Conservation (phyloP, 1,140 invertebrate species). For the Cyclina sinensis region DNA sequence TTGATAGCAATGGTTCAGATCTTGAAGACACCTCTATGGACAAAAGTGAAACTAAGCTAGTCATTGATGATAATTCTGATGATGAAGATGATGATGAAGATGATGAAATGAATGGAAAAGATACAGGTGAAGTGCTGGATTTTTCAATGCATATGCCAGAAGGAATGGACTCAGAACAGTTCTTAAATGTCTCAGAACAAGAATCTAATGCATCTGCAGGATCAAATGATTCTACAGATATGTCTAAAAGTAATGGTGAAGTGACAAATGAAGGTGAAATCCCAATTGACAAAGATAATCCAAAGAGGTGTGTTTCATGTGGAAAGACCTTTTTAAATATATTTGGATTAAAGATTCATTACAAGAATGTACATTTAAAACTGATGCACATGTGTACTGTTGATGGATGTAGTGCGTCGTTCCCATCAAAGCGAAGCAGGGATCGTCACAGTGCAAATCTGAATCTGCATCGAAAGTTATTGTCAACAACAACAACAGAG, state of each 20-base stretch:
- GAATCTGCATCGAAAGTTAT: slow-evolving; percentile 91
- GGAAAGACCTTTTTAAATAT: slow-evolving; percentile 98
- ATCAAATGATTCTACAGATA: slow-evolving; percentile 65
- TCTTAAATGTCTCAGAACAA: slow-evolving; percentile 63
- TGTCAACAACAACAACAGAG: slow-evolving; percentile 80
- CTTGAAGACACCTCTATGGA: slow-evolving; percentile 55
- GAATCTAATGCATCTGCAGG: slow-evolving; percentile 72
- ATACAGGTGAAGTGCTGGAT: slow-evolving; percentile 66
- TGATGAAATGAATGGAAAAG: slow-evolving; percentile 44
- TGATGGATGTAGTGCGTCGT: slow-evolving; percentile 98
- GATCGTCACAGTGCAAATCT: slow-evolving; percentile 97
- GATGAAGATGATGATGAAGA: slow-evolving; percentile 67
- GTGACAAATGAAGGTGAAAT: slow-evolving; percentile 86
- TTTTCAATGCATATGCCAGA: slow-evolving; percentile 61
- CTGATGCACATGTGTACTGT: slow-evolving; percentile 98
- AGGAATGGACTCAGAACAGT: slow-evolving; percentile 49
- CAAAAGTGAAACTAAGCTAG: slow-evolving; percentile 63
- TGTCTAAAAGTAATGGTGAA: slow-evolving; percentile 54
- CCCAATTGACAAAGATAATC: slow-evolving; percentile 94
- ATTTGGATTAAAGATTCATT: slow-evolving; percentile 98
- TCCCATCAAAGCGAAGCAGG: slow-evolving; percentile 97
- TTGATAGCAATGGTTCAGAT: slow-evolving; percentile 31
- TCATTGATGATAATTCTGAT: slow-evolving; percentile 61
- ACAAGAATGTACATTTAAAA: slow-evolving; percentile 98
- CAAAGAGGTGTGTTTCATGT: slow-evolving; percentile 95